Conservation (phyloP, 2,113 vertebrate genomes). For the Plestiodon gilberti region DNA sequence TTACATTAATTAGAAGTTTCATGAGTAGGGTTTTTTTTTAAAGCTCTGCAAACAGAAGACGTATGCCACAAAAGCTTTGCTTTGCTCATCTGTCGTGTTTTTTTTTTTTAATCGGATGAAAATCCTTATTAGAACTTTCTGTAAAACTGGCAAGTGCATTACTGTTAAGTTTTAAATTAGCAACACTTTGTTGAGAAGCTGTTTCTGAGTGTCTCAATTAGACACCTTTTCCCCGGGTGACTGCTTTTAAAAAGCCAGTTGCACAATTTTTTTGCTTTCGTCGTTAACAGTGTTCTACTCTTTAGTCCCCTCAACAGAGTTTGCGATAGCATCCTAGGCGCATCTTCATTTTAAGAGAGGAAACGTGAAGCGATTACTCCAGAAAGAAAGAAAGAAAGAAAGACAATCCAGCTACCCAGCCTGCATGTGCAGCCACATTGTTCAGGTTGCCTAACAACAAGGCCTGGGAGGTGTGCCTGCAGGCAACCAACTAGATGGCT, state of each 20-base stretch:
- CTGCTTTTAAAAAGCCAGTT: background rate
- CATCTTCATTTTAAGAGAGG: background rate
- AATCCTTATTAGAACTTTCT: conserved; percentile 1
- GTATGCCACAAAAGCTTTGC: background rate
- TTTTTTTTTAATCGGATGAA: background rate
- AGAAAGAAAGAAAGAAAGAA: conserved; percentile 32
- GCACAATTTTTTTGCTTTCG: background rate
- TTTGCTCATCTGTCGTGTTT: background rate
- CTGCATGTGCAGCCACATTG: conserved; percentile 54
- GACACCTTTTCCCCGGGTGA: background rate
- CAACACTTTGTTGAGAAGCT: background rate
- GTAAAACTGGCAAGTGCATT: background rate
- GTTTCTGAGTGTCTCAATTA: background rate
- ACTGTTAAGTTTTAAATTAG: conserved; percentile 30
- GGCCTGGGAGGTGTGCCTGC: conserved; percentile 56
- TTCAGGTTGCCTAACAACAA: conserved; percentile 69
- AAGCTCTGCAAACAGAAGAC: background rate
- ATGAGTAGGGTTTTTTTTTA: background rate
- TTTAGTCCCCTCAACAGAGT: background rate
- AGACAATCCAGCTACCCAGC: conserved; percentile 60
- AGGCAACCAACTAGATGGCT: conserved; percentile 57
- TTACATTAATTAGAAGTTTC: background rate
- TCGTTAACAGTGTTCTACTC: background rate
- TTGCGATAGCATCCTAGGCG: background rate
- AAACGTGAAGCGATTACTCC: background rate